phyloP scores from a whole-genome alignment of 2,113 vertebrate species.

The Anolis carolinensis region DNA sequence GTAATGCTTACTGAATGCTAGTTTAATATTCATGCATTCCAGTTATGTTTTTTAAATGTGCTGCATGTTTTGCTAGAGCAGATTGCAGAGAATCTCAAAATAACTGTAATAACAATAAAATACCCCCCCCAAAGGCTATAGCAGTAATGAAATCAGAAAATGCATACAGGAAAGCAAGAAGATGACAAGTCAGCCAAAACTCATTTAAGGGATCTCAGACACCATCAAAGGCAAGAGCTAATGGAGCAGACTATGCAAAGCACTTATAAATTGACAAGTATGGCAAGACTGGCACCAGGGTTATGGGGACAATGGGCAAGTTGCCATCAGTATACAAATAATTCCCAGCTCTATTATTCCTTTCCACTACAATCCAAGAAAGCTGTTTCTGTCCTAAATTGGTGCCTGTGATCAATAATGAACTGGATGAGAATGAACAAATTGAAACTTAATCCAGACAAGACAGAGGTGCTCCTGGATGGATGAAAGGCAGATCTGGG shows the following conservation, averaged over 20 bases:
- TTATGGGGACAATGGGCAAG: not conserved
- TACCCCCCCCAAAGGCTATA: too few species aligned
- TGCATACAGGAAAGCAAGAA: not conserved
- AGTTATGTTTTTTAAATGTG: not conserved
- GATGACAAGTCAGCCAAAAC: not conserved
- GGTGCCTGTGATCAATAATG: too few species aligned
- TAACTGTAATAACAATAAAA: not conserved
- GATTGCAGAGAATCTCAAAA: not conserved
- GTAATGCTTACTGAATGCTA: not conserved
- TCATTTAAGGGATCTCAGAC: not conserved
- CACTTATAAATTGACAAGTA: not conserved
- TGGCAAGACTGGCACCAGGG: not conserved
- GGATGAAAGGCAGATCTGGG: too few species aligned
- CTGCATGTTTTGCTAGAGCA: not conserved
- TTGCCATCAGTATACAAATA: not conserved
- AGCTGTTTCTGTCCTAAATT: too few species aligned
- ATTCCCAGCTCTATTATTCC: too few species aligned
- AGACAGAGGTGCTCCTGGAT: too few species aligned
- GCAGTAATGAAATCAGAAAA: not conserved
- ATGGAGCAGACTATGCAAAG: not conserved
- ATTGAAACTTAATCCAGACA: too few species aligned
- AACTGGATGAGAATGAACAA: too few species aligned
- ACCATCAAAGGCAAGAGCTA: not conserved
- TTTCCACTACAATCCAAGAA: too few species aligned
- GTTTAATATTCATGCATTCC: not conserved